phyloP scores from a whole-genome alignment of 2,113 vertebrate genomes.

The Paralichthys olivaceus region DNA sequence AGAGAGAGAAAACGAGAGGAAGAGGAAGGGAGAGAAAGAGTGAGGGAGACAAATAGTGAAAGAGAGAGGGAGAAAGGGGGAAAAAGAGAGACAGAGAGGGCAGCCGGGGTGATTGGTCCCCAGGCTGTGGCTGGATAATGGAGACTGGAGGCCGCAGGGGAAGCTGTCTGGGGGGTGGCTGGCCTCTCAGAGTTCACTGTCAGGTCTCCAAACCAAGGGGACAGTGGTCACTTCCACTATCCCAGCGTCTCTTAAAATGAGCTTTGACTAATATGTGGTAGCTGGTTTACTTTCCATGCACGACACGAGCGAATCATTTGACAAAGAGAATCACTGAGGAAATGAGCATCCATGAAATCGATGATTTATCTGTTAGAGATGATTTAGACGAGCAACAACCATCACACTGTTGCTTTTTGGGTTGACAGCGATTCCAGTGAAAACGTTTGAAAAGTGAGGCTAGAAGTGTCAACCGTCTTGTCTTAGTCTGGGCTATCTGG shows the following conservation, averaged over 20 bases:
- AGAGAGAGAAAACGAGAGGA: slow-evolving; percentile 68
- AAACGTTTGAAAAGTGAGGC: slow-evolving; percentile 48
- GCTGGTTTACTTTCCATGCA: slow-evolving; percentile 23
- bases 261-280: slow-evolving; percentile 20
- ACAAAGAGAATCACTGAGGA: slow-evolving; percentile 17
- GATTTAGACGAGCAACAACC: slow-evolving; percentile 22
- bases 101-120: slow-evolving; percentile 76
- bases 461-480: slow-evolving; percentile 31
- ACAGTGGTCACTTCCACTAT: slow-evolving; percentile 58
- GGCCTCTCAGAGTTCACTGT: slow-evolving; percentile 80
- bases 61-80: slow-evolving; percentile 53
- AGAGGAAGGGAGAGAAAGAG: slow-evolving; percentile 32
- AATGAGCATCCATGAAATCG: slow-evolving; percentile 22
- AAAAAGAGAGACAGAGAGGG: slow-evolving; percentile 70
- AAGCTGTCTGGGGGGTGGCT: slow-evolving; percentile 75
- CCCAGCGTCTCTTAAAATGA: slow-evolving; percentile 16
- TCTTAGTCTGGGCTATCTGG: slow-evolving; percentile 40
- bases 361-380: slow-evolving; percentile 11
- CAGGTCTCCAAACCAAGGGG: slow-evolving; percentile 64
- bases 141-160: slow-evolving; percentile 71
- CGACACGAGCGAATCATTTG: slow-evolving; percentile 9
- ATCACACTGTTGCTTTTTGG: slow-evolving; percentile 20
- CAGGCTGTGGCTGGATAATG: slow-evolving; percentile 71
- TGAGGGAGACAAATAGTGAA: slow-evolving; percentile 61
- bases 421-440: slow-evolving; percentile 14